These are phyloP conservation scores for Patiria pectinifera DNA, from an alignment of 53 echinoderm and acorn worm genomes.

Conservation along the genomic window DNA sequence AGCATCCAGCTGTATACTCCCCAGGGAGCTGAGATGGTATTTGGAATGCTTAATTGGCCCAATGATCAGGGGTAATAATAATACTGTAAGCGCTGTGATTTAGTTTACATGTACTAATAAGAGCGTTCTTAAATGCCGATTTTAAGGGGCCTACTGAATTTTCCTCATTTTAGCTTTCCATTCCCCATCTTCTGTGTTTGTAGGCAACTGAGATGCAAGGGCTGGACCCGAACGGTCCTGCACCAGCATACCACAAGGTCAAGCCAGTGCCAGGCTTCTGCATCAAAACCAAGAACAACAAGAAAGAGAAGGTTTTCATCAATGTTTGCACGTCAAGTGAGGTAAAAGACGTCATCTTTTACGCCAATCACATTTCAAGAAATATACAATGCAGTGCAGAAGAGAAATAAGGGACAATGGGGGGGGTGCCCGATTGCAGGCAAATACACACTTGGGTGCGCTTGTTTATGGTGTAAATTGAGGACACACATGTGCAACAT, in stretches of 20 bases:
- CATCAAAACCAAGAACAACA: constrained; percentile 87
- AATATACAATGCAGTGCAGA: not conserved
- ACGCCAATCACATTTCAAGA: not conserved
- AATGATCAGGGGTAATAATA: too few species aligned
- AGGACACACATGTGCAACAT: too few species aligned
- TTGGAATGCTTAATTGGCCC: too few species aligned
- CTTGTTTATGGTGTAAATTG: too few species aligned
- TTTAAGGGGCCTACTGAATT: not conserved
- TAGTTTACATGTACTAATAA: too few species aligned
- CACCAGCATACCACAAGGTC: constrained; percentile 63
- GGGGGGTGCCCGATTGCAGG: too few species aligned
- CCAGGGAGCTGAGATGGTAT: too few species aligned
- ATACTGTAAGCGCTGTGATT: too few species aligned
- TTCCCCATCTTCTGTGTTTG: not conserved
- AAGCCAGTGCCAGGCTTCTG: constrained; percentile 91
- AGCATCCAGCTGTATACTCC: too few species aligned
- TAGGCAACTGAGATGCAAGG: constrained; percentile 73
- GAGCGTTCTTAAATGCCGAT: too few species aligned
- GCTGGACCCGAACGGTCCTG: constrained; percentile 25
- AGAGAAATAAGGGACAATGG: too few species aligned
- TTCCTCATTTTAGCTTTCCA: not conserved
- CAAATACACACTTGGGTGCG: too few species aligned
- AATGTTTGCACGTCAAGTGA: constrained; percentile 85
- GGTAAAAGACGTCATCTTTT: constrained; percentile 48
- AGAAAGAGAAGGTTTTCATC: constrained; percentile 87